A percentile compares a stretch with the other conserved stretches of the same genome.
phyloP scores from a whole-genome alignment of 2,113 vertebrate species.

The Pycnonotus jocosus region DNA sequence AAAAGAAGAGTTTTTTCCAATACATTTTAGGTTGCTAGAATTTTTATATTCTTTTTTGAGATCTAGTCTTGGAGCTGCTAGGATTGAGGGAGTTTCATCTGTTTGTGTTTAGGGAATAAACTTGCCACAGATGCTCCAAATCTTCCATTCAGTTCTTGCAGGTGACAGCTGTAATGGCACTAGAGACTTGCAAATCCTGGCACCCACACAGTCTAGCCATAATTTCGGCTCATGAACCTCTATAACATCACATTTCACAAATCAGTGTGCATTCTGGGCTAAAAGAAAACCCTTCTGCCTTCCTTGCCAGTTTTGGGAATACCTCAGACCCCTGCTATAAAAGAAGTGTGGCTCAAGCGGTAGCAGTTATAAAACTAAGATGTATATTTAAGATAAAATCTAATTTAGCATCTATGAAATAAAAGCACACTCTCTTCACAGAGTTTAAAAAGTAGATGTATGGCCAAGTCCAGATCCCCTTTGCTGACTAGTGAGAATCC shows the following conservation, averaged over 20 bases:
- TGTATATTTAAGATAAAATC: background rate
- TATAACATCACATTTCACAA: background rate
- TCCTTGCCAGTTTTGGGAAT: background rate
- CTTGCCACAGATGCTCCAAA: background rate
- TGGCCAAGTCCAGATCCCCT: background rate
- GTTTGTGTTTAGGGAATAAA: conserved; percentile 17
- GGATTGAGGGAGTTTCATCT: background rate
- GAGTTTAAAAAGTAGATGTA: background rate
- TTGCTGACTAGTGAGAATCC: background rate
- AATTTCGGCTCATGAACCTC: background rate
- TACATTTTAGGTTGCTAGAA: background rate
- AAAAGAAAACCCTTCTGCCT: background rate
- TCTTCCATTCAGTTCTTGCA: background rate
- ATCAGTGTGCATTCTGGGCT: rapidly evolving
- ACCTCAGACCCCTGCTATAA: background rate
- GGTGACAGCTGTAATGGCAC: background rate
- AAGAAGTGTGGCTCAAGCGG: background rate
- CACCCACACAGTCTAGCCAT: background rate
- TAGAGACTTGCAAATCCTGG: background rate
- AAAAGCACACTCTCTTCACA: background rate
- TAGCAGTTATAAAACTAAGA: background rate
- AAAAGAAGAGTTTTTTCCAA: background rate
- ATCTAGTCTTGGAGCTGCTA: background rate
- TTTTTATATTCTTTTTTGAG: background rate
- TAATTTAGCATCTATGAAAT: background rate